Conservation (phyloP, 2,113 vertebrate species). For the Stictonetta naevosa region DNA sequence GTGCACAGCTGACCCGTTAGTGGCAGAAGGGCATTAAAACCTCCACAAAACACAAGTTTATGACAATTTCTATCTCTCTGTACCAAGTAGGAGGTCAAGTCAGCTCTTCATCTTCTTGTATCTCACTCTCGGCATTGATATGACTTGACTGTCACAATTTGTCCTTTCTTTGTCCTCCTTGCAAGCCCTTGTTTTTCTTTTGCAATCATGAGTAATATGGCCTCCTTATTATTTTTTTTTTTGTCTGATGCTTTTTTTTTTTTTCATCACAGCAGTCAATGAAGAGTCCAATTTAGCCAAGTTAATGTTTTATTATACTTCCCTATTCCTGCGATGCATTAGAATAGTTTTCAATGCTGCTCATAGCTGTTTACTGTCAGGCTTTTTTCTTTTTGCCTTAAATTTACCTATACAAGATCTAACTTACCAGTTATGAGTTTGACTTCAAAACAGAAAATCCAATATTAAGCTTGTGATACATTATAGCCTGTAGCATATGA, state of each 20-base stretch:
- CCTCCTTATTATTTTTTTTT: not conserved
- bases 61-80: not conserved
- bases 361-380: not conserved
- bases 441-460: not conserved
- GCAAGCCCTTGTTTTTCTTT: not conserved
- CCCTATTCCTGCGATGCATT: not conserved
- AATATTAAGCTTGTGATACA: not conserved
- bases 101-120: not conserved
- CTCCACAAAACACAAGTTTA: too few species aligned
- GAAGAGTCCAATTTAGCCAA: not conserved
- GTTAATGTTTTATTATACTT: not conserved
- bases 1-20: not conserved
- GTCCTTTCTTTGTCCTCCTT: not conserved
- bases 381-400: not conserved
- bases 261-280: not conserved
- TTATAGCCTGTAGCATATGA: not conserved
- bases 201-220: not conserved
- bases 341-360: not conserved
- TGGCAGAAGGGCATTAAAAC: not conserved
- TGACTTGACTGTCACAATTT: rapidly evolving
- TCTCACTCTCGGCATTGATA: not conserved
- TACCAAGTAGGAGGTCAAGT: not conserved
- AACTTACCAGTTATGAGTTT: not conserved
- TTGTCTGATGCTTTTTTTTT: not conserved
- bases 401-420: not conserved